Conservation (phyloP, 37 sponge, comb jelly and placozoan species). For the Dysidea cf. avara region DNA sequence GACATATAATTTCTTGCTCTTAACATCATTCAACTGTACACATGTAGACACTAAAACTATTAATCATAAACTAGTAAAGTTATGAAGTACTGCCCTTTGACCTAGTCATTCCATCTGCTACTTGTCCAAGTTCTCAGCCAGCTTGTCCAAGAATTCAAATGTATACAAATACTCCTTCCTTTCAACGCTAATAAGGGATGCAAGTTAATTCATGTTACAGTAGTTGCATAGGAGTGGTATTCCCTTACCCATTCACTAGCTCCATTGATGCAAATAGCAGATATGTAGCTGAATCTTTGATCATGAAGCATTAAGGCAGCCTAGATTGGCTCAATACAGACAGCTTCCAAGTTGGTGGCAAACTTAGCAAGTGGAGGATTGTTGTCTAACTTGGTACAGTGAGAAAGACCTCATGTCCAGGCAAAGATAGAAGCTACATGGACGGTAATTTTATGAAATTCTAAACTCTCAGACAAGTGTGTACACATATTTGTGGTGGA, state of each 20-base stretch:
- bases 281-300: conserved; percentile 94
- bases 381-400: conserved; percentile 87
- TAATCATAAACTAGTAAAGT: no score
- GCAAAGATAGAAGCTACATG: conserved; percentile 98
- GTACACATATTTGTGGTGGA: no score
- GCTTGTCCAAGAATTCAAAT: conserved; percentile 93
- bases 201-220: neutral
- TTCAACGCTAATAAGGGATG: conserved; percentile 44
- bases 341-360: conserved; percentile 71
- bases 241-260: neutral
- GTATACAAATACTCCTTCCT: conserved; percentile 90
- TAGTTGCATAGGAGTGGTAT: neutral
- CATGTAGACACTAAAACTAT: no score
- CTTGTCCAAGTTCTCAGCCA: conserved; percentile 82
- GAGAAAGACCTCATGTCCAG: conserved; percentile 89
- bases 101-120: conserved; percentile 38
- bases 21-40: no score
- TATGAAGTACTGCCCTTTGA: no score
- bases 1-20: no score
- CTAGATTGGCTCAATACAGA: conserved; percentile 90
- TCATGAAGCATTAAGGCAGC: conserved; percentile 93
- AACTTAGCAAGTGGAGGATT: conserved; percentile 64
- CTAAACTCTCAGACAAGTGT: no score
- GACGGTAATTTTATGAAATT: no score
- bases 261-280: conserved; percentile 88